Evolutionary conservation across 2,888 invertebrate genomes (phyloP).

Genomic region (Zhuqinia jingwanae): DNA sequence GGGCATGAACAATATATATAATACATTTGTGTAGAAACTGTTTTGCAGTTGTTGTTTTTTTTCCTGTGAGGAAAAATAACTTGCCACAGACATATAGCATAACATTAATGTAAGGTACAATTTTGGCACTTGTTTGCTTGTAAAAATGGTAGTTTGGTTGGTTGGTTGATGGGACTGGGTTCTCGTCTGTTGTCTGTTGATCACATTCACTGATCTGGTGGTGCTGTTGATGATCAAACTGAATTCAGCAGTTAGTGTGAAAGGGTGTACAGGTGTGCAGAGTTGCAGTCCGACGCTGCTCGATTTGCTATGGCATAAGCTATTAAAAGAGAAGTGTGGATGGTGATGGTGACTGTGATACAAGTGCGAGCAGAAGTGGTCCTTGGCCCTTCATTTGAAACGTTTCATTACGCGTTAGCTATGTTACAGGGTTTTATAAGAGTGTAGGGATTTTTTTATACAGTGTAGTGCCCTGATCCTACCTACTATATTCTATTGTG

Average conservation of each 20-base stretch:
- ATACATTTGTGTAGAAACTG: neutral
- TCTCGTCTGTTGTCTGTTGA: neutral
- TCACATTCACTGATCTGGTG: neutral
- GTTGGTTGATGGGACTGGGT: neutral
- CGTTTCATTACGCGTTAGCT: constrained; percentile 12
- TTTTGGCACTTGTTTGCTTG: constrained; percentile 44
- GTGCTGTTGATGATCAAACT: constrained; percentile 3
- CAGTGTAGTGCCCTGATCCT: neutral
- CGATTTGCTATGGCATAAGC: constrained; percentile 1
- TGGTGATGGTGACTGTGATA: neutral
- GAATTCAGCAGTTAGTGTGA: constrained; percentile 30
- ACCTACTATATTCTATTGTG: neutral
- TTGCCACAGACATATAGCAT: neutral
- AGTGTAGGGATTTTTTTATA: neutral
- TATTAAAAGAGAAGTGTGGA: neutral
- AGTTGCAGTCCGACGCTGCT: neutral
- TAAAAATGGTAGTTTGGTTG: too few species aligned
- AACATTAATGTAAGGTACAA: constrained; percentile 1
- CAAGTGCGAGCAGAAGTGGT: constrained; percentile 25
- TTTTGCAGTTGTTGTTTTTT: neutral
- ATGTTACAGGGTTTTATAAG: constrained; percentile 14
- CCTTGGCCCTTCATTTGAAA: constrained; percentile 42
- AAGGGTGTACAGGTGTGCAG: constrained; percentile 40
- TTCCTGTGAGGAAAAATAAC: constrained; percentile 11
- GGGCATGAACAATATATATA: neutral